Base-by-base conservation (phyloP, 2,888 invertebrate genomes). In the Conchocele bisecta region DNA sequence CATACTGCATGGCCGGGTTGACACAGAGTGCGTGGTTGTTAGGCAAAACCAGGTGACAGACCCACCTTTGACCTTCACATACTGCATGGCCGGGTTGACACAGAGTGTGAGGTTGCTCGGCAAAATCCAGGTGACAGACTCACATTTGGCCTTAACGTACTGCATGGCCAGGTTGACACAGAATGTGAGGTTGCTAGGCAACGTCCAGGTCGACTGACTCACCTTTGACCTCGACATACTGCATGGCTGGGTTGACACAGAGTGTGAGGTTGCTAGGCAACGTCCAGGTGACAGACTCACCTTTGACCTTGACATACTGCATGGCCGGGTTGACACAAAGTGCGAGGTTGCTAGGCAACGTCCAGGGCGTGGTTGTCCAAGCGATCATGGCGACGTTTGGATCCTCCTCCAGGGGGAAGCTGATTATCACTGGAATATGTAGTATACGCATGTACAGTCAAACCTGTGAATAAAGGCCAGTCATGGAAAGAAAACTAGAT, bases 321-420 rank as follows among this genome's bases (percentile, higher is more conserved):
- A 97, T 93, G 58, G 94, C 95, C 0, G 98, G 95, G 92, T 99
- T 95, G 11, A 99, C 98, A 92, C 98, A 98, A 3, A 98, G 94
- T 0, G 98, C 94, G 83, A 98, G 92, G 92, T 99, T 99, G 85
- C 98, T 98, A 0, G 99, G 99, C 74, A 99, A 92, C 22, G 99
- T 99, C 99, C 99, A 99, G 0, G 99, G 99, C 11, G 99, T 99
- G 5, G 99, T 99, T 0, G 99, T 99, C 99, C 99, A 99, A 3
- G 97, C 96, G 9, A 98, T 92, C 58, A 98, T 91, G 29, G 94
- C 93, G 37, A 94, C 94, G 35, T 90, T 90, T 0, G 94, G 93
- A 63, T 94, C 94, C 79, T 95, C 94, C 39, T 94, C 90, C 48
- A 98, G 92, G 15, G 97, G 97, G 86, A 99, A 96, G 58, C 95